Evolutionary conservation across 2,113 vertebrate genomes (phyloP).

Genomic region (Onychostruthus taczanowskii): DNA sequence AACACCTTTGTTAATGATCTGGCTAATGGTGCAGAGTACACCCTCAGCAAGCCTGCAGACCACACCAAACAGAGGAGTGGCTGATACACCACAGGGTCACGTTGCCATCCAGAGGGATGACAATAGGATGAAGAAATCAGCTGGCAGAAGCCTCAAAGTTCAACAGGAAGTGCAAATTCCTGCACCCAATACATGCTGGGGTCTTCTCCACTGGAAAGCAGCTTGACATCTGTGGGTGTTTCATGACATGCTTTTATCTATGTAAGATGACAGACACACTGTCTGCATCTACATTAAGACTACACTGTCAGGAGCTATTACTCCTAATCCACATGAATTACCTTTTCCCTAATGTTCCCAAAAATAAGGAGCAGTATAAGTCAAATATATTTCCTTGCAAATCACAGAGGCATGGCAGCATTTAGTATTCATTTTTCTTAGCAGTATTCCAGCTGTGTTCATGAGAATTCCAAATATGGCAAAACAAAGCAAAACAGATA

Average conservation of each 20-base stretch:
- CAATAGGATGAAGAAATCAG: background rate
- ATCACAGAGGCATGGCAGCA: background rate
- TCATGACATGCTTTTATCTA: background rate
- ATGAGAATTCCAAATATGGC: background rate
- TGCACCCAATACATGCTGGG: background rate
- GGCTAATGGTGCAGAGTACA: background rate
- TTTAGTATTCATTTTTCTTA: background rate
- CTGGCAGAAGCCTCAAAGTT: background rate
- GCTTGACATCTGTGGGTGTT: background rate
- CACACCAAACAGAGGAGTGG: background rate
- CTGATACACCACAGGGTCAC: rapidly evolving
- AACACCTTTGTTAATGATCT: background rate
- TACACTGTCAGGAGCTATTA: background rate
- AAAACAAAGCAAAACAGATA: background rate
- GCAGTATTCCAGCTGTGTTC: background rate
- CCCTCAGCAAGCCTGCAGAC: background rate
- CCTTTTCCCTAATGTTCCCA: background rate
- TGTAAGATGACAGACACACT: background rate
- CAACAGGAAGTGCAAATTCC: background rate
- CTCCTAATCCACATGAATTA: background rate
- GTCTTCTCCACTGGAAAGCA: background rate
- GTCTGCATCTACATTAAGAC: background rate
- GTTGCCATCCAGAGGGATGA: background rate
- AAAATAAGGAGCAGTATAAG: background rate
- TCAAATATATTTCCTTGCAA: background rate